Percentiles rank a stretch among this genome's conserved stretches.
Evolutionary conservation across 2,113 vertebrate genomes (phyloP).

Genomic region (Lates calcarifer): DNA sequence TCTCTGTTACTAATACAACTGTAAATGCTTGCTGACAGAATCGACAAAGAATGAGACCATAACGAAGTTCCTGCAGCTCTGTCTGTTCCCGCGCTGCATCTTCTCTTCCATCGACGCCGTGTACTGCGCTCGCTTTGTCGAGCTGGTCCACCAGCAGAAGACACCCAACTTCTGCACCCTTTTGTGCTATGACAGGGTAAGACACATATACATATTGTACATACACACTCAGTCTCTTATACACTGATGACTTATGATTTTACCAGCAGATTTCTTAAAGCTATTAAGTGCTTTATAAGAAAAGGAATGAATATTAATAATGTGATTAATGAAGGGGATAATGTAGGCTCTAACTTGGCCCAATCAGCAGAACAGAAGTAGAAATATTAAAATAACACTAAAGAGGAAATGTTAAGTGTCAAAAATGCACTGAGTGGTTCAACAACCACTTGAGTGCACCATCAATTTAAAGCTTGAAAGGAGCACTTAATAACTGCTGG

Average conservation of each 20-base stretch:
- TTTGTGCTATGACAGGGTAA: conserved; percentile 97
- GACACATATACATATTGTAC: conserved; percentile 53
- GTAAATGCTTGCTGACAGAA: conserved; percentile 82
- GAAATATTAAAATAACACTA: background rate
- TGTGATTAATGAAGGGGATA: background rate
- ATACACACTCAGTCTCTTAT: conserved; percentile 42
- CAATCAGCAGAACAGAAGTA: background rate
- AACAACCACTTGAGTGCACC: background rate
- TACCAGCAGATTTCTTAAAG: background rate
- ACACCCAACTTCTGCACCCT: conserved; percentile 99
- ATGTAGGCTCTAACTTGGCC: background rate
- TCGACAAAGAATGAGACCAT: conserved; percentile 99
- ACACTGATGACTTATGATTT: background rate
- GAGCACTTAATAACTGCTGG: background rate
- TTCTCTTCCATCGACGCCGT: conserved; percentile 99
- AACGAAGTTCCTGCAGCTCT: conserved; percentile 98
- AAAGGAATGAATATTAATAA: conserved; percentile 6
- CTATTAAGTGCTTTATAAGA: background rate
- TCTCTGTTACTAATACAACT: conserved; percentile 14
- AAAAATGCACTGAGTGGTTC: background rate
- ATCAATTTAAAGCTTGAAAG: conserved; percentile 11
- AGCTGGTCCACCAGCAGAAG: conserved; percentile 98
- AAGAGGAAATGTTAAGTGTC: background rate
- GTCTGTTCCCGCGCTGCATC: conserved; percentile 98
- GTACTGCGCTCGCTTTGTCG: conserved; percentile 98